Conservation (phyloP, 2,797 vertebrate genomes). For the Coilia nasus region DNA sequence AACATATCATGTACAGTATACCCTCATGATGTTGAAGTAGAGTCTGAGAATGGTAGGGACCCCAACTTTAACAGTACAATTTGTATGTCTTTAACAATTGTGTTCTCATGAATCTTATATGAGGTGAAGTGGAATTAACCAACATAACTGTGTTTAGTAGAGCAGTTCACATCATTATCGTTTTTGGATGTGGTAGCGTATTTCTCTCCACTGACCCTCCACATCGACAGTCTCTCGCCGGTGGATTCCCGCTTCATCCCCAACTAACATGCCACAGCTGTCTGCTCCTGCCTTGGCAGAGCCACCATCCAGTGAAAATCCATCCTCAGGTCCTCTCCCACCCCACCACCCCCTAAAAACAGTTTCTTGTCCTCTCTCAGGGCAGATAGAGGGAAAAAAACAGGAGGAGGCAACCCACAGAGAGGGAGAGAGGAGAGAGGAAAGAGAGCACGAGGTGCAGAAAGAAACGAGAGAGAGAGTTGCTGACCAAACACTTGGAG, state of each 20-base stretch:
- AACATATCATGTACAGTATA: no score
- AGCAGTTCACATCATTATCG: background rate
- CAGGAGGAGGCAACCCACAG: conserved; percentile 27
- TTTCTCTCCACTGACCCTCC: background rate
- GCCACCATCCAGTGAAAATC: background rate
- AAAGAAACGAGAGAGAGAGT: conserved; percentile 61
- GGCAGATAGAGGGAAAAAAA: background rate
- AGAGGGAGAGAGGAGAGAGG: conserved; percentile 28
- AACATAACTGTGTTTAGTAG: background rate
- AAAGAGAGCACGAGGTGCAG: background rate
- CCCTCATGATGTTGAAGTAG: no score
- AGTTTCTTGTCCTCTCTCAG: conserved; percentile 14
- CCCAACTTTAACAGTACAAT: background rate
- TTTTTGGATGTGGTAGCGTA: background rate
- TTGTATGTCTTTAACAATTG: background rate
- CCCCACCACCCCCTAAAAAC: background rate
- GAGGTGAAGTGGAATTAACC: background rate
- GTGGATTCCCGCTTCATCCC: background rate
- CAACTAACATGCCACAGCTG: conserved; percentile 3
- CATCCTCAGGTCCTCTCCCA: background rate
- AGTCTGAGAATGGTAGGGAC: background rate
- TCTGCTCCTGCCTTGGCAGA: background rate
- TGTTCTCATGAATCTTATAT: background rate
- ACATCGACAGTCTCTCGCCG: no score
- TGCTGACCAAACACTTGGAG: conserved; percentile 96